These are phyloP conservation scores for Ischnura elegans DNA, from an alignment of 2,888 invertebrate genomes.

Conservation along the genomic window DNA sequence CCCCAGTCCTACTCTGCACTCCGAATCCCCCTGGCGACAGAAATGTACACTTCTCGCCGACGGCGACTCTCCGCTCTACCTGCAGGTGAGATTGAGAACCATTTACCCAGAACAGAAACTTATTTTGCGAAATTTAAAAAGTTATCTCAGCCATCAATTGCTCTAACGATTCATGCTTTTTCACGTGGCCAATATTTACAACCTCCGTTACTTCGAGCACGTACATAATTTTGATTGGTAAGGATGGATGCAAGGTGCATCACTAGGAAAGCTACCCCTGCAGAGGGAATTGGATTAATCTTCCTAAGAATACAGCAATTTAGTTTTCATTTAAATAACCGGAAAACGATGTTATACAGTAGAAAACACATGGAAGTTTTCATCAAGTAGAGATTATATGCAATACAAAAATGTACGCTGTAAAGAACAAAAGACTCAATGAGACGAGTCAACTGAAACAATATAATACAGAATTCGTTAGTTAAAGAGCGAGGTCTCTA, in stretches of 20 bases:
- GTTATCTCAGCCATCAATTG: constrained; percentile 5
- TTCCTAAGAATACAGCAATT: neutral
- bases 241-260: neutral
- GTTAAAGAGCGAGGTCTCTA: too few species aligned
- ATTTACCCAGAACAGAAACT: neutral
- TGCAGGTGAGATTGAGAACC: constrained; percentile 61
- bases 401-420: neutral
- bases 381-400: neutral
- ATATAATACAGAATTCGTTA: too few species aligned
- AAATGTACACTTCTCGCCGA: constrained; percentile 63
- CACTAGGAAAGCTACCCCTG: neutral
- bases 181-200: neutral
- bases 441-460: too few species aligned
- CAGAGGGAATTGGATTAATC: neutral
- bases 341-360: too few species aligned
- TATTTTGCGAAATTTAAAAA: neutral
- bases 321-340: neutral
- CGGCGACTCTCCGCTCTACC: constrained; percentile 64
- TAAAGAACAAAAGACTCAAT: too few species aligned
- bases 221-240: neutral
- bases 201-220: neutral
- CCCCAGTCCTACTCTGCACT: constrained; percentile 59
- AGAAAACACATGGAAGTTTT: too few species aligned
- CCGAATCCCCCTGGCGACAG: constrained; percentile 67
- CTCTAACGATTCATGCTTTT: neutral